Conservation (phyloP, 2,797 vertebrate species). For the Glossophaga mutica region DNA sequence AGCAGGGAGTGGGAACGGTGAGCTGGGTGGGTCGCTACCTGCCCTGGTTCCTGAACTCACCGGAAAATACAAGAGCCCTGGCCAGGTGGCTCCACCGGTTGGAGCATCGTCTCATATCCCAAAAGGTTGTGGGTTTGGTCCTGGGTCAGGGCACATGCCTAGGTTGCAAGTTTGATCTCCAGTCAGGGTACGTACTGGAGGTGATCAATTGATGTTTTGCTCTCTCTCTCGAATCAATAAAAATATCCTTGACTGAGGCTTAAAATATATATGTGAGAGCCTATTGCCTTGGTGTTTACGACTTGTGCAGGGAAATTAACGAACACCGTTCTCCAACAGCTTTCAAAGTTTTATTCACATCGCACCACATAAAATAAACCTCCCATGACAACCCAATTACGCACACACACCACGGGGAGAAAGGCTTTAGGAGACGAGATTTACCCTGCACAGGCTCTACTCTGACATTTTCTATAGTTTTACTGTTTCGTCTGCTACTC, state of each 20-base stretch:
- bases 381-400: background rate
- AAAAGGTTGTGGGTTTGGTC: background rate
- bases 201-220: background rate
- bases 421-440: background rate
- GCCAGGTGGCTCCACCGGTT: too few relatives aligned
- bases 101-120: background rate
- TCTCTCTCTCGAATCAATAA: background rate
- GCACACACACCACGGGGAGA: background rate
- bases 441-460: fast-evolving
- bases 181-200: background rate
- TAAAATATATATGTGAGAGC: too few relatives aligned
- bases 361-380: background rate
- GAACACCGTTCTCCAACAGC: background rate
- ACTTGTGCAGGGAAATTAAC: background rate
- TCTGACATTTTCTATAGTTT: background rate
- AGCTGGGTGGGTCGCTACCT: too few relatives aligned
- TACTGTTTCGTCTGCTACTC: background rate
- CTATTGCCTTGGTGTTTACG: background rate
- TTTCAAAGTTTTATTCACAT: background rate
- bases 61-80: background rate
- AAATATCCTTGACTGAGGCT: background rate
- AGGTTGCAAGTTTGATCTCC: background rate
- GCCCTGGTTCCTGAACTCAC: too few relatives aligned
- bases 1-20: fast-evolving
- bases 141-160: background rate